A percentile compares a stretch with the other conserved stretches of the same genome.
These are phyloP conservation scores for Euura saliciscinereae DNA, from an alignment of 1,140 invertebrate genomes.

Conservation along the genomic window DNA sequence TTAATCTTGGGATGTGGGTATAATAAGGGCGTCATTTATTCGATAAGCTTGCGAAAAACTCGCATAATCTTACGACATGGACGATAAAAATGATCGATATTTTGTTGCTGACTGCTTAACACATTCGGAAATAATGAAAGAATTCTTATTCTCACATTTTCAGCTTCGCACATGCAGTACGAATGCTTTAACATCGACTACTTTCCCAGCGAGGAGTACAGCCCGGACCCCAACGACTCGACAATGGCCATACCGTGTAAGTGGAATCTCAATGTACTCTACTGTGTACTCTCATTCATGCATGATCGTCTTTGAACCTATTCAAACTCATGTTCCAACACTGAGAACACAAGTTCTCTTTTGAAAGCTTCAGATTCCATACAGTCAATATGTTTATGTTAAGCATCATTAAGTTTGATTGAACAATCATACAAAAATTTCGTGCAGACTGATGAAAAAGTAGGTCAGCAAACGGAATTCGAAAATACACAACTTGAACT, in stretches of 20 bases:
- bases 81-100: not conserved
- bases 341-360: too few species aligned
- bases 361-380: too few species aligned
- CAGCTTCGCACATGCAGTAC: constrained; percentile 55
- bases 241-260: constrained; percentile 90
- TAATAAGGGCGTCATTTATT: not conserved
- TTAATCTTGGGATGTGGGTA: not conserved
- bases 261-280: constrained; percentile 48
- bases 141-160: constrained; percentile 13
- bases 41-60: not conserved
- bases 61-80: not conserved
- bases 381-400: too few species aligned
- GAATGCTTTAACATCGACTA: constrained; percentile 84
- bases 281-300: not conserved
- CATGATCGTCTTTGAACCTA: not conserved
- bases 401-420: too few species aligned
- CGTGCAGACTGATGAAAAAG: too few species aligned
- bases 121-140: not conserved
- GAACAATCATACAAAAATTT: too few species aligned
- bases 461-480: too few species aligned
- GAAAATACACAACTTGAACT: too few species aligned
- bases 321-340: too few species aligned
- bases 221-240: constrained; percentile 84
- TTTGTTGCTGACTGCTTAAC: not conserved
- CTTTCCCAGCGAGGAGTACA: constrained; percentile 83